phyloP scores from a whole-genome alignment of 2,797 vertebrate genomes.

The Caiman crocodilus region DNA sequence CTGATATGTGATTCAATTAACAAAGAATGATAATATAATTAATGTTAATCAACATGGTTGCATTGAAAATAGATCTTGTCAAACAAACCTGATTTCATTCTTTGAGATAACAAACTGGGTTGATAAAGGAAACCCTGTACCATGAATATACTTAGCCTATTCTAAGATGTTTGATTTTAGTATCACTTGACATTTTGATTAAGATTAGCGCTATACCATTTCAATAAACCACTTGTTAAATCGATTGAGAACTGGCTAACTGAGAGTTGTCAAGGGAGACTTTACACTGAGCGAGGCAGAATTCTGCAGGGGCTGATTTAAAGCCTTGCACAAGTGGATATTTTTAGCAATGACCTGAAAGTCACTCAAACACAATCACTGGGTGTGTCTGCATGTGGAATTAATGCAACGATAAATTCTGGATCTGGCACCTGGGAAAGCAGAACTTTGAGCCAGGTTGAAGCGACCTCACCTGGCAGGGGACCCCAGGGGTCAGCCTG shows the following conservation, averaged over 20 bases:
- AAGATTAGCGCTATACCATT: neutral
- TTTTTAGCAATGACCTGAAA: accelerated
- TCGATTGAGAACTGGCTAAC: neutral
- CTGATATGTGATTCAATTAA: accelerated
- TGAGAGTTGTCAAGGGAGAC: accelerated
- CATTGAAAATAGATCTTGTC: neutral
- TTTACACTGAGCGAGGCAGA: neutral
- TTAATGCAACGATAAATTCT: too few species aligned
- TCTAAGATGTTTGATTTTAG: neutral
- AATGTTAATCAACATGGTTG: neutral
- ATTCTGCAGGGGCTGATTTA: accelerated
- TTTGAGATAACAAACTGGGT: neutral
- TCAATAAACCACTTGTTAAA: accelerated
- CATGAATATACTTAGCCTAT: neutral
- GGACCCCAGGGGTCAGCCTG: too few species aligned
- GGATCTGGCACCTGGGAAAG: too few species aligned
- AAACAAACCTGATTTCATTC: neutral
- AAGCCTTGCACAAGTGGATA: accelerated
- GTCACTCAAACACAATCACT: accelerated
- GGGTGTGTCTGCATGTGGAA: accelerated
- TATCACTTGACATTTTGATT: accelerated
- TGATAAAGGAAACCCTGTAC: neutral
- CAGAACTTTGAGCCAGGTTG: too few species aligned
- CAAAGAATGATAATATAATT: neutral
- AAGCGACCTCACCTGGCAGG: too few species aligned